These are phyloP conservation scores for Drosophila diplacantha DNA, from an alignment of 2,888 invertebrate species.

Conservation along the genomic window DNA sequence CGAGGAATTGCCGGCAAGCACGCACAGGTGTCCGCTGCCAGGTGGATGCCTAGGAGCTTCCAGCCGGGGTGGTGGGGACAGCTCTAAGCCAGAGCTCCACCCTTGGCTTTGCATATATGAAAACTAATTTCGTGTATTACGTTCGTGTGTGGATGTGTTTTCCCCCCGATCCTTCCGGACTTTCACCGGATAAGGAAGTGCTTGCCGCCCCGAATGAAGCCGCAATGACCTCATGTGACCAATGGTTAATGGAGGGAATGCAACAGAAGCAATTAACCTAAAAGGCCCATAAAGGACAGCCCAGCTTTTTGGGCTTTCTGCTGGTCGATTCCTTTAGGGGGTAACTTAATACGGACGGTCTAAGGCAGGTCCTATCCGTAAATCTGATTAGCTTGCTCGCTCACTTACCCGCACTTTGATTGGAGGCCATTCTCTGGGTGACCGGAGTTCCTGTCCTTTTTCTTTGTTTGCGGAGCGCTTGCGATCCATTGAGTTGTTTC, in stretches of 20 bases:
- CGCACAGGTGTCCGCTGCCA: conserved; percentile 51
- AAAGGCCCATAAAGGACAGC: conserved; percentile 65
- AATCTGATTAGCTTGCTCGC: conserved; percentile 32
- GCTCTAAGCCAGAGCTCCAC: conserved; percentile 26
- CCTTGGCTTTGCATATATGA: conserved; percentile 50
- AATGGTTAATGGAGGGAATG: conserved; percentile 44
- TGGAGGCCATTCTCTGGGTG: conserved; percentile 30
- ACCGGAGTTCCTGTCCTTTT: conserved; percentile 23
- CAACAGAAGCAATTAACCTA: conserved; percentile 73
- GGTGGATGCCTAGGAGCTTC: conserved; percentile 18
- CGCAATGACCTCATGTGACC: conserved; percentile 64
- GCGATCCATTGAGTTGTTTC: neutral
- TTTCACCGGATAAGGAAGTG: conserved; percentile 25
- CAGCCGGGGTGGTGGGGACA: conserved; percentile 26
- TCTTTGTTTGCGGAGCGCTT: neutral
- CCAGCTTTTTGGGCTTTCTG: conserved; percentile 7
- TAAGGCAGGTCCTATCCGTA: conserved; percentile 13
- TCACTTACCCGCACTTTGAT: conserved; percentile 31
- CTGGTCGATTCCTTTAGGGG: conserved; percentile 10
- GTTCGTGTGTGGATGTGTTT: conserved; percentile 43
- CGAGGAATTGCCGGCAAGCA: conserved; percentile 56
- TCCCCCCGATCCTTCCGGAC: conserved; percentile 3
- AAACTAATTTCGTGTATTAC: conserved; percentile 58
- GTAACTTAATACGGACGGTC: conserved; percentile 56
- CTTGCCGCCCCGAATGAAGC: conserved; percentile 30